Evolutionary conservation across 2,888 invertebrate genomes (phyloP).

Genomic region (Bugula neritina): DNA sequence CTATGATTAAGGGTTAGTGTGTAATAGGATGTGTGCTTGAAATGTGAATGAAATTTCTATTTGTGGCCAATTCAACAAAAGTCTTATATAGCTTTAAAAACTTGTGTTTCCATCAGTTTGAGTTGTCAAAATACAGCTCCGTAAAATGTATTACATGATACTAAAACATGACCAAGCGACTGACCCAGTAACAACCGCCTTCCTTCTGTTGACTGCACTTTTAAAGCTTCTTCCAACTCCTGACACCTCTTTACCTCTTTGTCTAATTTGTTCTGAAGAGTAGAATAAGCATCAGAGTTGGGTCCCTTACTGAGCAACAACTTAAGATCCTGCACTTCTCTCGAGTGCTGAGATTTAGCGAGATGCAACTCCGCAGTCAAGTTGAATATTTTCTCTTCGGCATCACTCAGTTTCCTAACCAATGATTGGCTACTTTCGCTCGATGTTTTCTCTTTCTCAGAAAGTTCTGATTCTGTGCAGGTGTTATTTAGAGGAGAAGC

Average conservation of each 20-base stretch:
- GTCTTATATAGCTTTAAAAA: too few species aligned
- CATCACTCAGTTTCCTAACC: neutral
- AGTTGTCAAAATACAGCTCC: too few species aligned
- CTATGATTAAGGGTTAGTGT: too few species aligned
- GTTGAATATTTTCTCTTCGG: slow-evolving; percentile 13
- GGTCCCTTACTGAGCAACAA: neutral
- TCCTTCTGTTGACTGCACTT: slow-evolving; percentile 1
- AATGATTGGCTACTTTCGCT: neutral
- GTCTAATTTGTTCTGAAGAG: neutral
- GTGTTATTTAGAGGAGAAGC: neutral
- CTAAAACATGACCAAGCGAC: too few species aligned
- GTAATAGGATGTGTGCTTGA: too few species aligned
- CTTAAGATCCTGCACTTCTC: slow-evolving; percentile 14
- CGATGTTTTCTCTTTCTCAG: neutral
- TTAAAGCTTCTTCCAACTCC: slow-evolving; percentile 22
- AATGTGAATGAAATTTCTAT: too few species aligned
- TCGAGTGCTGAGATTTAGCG: neutral
- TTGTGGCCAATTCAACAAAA: too few species aligned
- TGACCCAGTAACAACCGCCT: neutral
- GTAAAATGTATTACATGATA: too few species aligned
- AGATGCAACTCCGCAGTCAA: slow-evolving; percentile 12
- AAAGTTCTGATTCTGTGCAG: neutral
- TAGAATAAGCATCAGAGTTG: neutral
- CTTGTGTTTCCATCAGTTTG: too few species aligned
- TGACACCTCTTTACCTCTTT: slow-evolving; percentile 5